A percentile compares a stretch with the other conserved stretches of the same genome.
Evolutionary conservation across 1,140 invertebrate species (phyloP).

Genomic region (Rhagoletis pomonella): DNA sequence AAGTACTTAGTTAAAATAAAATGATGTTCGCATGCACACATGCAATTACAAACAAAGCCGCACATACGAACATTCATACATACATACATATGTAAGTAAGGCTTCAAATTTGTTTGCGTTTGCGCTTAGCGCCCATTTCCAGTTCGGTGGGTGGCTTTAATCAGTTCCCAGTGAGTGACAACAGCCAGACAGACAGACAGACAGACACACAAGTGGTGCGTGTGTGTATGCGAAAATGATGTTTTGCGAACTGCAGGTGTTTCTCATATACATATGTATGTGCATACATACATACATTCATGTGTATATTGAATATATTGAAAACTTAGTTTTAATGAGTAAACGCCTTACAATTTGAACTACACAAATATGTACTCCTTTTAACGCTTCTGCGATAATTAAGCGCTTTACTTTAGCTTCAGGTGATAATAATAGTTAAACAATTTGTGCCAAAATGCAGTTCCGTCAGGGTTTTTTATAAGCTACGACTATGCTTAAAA

Average conservation of each 20-base stretch:
- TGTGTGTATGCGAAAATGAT: neutral
- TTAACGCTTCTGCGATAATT: conserved; percentile 1
- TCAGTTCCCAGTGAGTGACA: conserved; percentile 28
- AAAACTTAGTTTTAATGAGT: neutral
- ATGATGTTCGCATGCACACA: conserved; percentile 62
- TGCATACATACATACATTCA: neutral
- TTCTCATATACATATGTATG: neutral
- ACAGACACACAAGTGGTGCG: neutral
- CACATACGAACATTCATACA: neutral
- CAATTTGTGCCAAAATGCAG: conserved; percentile 47
- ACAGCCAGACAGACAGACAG: neutral
- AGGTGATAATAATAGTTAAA: conserved; percentile 21
- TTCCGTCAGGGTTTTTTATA: conserved; percentile 24
- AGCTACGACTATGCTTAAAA: no score
- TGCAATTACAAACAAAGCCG: conserved; percentile 63
- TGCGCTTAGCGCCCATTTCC: neutral
- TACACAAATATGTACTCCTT: neutral
- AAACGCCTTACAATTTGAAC: conserved; percentile 9
- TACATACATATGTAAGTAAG: no score
- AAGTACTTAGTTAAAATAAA: conserved; percentile 42
- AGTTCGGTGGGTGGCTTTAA: conserved; percentile 43
- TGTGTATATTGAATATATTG: neutral
- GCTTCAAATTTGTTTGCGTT: neutral
- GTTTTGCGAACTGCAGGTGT: conserved; percentile 16
- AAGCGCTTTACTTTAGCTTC: conserved; percentile 42